Conservation (phyloP, 2,113 vertebrate genomes). For the Myiozetetes cayanensis region DNA sequence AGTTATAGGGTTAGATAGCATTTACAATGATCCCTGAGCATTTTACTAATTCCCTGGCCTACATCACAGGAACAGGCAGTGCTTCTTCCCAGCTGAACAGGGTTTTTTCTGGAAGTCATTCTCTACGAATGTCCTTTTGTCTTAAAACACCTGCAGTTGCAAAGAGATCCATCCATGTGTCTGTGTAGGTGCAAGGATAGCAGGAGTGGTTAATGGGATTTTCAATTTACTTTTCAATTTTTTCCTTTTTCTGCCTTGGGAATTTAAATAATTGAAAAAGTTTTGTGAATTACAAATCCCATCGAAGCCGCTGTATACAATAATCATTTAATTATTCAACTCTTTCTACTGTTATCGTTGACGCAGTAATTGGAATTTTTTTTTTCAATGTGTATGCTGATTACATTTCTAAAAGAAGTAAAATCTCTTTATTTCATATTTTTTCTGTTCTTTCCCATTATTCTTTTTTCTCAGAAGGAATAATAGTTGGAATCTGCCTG, state of each 20-base stretch:
- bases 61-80: background rate
- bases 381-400: background rate
- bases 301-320: background rate
- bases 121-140: background rate
- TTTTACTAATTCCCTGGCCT: constrained; percentile 26
- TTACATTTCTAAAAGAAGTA: background rate
- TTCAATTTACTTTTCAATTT: constrained; percentile 58
- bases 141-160: background rate
- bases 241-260: background rate
- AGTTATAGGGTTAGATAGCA: background rate
- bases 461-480: background rate
- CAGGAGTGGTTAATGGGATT: background rate
- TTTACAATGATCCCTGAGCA: background rate
- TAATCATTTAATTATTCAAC: constrained; percentile 59
- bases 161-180: background rate
- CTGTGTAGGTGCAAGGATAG: background rate
- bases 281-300: constrained; percentile 49
- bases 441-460: background rate
- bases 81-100: background rate
- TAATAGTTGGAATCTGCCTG: background rate
- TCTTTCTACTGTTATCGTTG: background rate
- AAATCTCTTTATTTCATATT: background rate
- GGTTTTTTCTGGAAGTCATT: background rate
- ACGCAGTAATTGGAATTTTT: constrained; percentile 46
- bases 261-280: constrained; percentile 52